These are phyloP conservation scores for Etheostoma nigrum DNA, from an alignment of 2,797 vertebrate species.

Conservation along the genomic window DNA sequence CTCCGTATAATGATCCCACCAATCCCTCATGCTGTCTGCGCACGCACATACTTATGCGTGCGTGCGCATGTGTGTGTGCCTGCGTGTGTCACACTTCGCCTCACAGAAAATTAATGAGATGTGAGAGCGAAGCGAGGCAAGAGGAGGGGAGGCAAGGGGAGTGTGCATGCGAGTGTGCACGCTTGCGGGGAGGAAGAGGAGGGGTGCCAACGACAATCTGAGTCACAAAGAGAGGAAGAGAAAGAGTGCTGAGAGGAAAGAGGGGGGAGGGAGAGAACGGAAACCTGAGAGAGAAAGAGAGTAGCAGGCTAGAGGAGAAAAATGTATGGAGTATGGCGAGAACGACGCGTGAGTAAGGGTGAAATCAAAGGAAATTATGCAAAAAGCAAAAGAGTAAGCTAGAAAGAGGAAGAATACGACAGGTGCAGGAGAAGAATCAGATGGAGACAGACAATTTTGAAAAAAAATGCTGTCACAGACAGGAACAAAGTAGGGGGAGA, in stretches of 20 bases:
- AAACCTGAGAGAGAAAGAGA: slow-evolving; percentile 71
- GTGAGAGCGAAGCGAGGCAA: slow-evolving; percentile 78
- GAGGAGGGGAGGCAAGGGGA: slow-evolving; percentile 50
- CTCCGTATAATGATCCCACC: slow-evolving; percentile 79
- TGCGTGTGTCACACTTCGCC: slow-evolving; percentile 77
- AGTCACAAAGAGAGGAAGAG: slow-evolving; percentile 85
- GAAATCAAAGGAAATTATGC: slow-evolving; percentile 48
- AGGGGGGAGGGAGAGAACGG: slow-evolving; percentile 65
- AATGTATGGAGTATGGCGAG: slow-evolving; percentile 59
- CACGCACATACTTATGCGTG: slow-evolving; percentile 17
- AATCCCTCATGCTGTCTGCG: slow-evolving; percentile 74
- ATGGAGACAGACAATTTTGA: slow-evolving; percentile 40
- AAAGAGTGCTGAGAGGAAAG: slow-evolving; percentile 76
- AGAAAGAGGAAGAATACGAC: slow-evolving; percentile 44
- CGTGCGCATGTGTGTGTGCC: slow-evolving; percentile 39
- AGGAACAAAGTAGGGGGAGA: slow-evolving; percentile 63
- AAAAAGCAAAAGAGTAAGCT: slow-evolving; percentile 49
- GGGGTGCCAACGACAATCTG: slow-evolving; percentile 82
- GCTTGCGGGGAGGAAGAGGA: slow-evolving; percentile 42
- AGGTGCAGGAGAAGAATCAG: slow-evolving; percentile 50
- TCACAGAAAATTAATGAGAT: slow-evolving; percentile 84
- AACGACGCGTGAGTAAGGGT: slow-evolving; percentile 48
- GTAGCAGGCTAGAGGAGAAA: slow-evolving; percentile 43
- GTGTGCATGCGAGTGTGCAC: slow-evolving; percentile 29
- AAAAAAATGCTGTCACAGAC: slow-evolving; percentile 44